These are phyloP conservation scores for Cybosia mesomella DNA, from an alignment of 2,888 invertebrate genomes.

Conservation along the genomic window DNA sequence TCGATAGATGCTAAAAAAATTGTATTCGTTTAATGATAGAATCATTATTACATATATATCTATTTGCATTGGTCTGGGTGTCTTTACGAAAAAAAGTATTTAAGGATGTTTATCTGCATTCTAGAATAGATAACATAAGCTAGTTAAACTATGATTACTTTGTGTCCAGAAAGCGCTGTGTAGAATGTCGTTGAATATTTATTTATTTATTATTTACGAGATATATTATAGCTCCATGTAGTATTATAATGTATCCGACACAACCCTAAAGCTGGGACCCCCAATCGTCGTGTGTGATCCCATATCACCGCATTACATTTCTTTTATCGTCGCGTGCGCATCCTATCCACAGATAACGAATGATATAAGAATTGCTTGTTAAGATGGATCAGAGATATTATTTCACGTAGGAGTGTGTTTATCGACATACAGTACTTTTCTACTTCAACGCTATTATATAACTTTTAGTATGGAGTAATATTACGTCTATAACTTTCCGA, in stretches of 20 bases:
- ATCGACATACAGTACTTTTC: background rate
- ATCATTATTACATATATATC: no score
- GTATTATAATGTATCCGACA: background rate
- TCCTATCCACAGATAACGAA: conserved; percentile 39
- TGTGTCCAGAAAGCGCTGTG: no score
- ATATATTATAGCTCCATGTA: conserved; percentile 6
- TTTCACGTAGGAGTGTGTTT: conserved; percentile 26
- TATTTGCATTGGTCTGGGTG: no score
- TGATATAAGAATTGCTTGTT: conserved; percentile 49
- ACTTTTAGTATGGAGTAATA: background rate
- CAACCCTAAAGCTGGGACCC: background rate
- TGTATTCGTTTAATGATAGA: no score
- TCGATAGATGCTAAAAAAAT: no score
- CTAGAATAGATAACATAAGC: no score
- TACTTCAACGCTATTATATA: background rate
- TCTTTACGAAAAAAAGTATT: no score
- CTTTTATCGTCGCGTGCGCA: conserved; percentile 55
- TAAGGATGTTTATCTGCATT: no score
- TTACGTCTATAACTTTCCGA: no score
- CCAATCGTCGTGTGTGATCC: conserved; percentile 53
- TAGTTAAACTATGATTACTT: no score
- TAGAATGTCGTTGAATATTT: no score
- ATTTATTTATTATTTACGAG: no score
- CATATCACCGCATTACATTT: conserved; percentile 49
- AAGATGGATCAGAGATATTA: conserved; percentile 35